Conservation (phyloP, 2,888 invertebrate genomes). For the Melikaiella ostensackeni region DNA sequence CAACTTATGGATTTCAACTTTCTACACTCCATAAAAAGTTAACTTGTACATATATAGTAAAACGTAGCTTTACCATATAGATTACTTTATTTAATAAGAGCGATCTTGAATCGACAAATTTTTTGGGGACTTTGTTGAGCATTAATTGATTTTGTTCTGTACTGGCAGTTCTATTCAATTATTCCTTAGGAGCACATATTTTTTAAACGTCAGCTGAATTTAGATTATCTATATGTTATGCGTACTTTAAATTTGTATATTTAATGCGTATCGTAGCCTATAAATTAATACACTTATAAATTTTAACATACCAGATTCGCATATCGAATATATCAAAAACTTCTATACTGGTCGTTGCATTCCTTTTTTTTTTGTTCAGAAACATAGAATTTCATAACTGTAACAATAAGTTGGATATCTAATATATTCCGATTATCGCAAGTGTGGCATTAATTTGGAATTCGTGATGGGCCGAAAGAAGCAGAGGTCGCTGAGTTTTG, state of each 20-base stretch:
- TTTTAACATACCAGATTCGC: constrained; percentile 45
- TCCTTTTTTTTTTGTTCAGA: constrained; percentile 45
- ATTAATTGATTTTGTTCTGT: constrained; percentile 66
- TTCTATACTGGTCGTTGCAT: constrained; percentile 59
- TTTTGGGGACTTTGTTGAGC: constrained; percentile 67
- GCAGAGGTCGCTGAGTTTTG: constrained; percentile 37
- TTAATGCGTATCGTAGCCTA: constrained; percentile 26
- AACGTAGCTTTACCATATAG: constrained; percentile 44
- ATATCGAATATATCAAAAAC: constrained; percentile 49
- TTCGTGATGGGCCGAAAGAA: constrained; percentile 12
- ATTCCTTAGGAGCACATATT: constrained; percentile 49
- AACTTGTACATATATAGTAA: constrained; percentile 43
- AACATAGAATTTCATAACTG: constrained; percentile 13
- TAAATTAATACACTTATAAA: constrained; percentile 29
- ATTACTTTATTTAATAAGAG: constrained; percentile 46
- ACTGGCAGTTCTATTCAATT: constrained; percentile 73
- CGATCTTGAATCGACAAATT: constrained; percentile 47
- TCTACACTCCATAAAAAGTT: constrained; percentile 69
- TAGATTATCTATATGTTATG: constrained; percentile 36
- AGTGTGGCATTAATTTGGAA: constrained; percentile 22
- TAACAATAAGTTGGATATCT: background rate
- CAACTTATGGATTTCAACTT: constrained; percentile 69
- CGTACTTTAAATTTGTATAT: constrained; percentile 39
- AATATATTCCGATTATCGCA: constrained; percentile 21
- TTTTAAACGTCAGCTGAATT: constrained; percentile 44